These are phyloP conservation scores for Hoplostethus atlanticus DNA, from an alignment of 2,797 vertebrate genomes.

Conservation along the genomic window DNA sequence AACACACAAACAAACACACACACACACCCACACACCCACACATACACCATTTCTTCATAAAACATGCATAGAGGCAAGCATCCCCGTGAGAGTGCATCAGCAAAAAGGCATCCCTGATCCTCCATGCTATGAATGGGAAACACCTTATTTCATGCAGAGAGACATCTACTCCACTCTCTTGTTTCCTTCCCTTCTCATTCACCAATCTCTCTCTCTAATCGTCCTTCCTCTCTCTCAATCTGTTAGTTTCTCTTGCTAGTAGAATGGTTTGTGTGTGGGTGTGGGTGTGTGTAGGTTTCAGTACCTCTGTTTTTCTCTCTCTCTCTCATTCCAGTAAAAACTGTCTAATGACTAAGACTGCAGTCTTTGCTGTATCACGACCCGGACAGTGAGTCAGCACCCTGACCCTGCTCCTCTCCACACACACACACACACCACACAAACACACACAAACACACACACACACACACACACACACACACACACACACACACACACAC, in stretches of 20 bases:
- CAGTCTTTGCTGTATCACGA: slow-evolving; percentile 79
- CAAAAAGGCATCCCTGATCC: slow-evolving; percentile 18
- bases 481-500: slow-evolving; percentile 52
- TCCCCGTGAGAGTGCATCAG: slow-evolving; percentile 26
- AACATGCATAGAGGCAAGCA: slow-evolving; percentile 23
- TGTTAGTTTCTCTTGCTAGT: slow-evolving; percentile 6
- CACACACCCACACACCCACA: slow-evolving; percentile 27
- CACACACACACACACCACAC: slow-evolving; percentile 32
- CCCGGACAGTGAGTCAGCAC: slow-evolving; percentile 83
- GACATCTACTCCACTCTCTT: neutral
- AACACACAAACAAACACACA: slow-evolving; percentile 13
- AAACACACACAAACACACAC: too few relatives aligned
- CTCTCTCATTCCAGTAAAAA: slow-evolving; percentile 60
- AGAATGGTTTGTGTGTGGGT: slow-evolving; percentile 1
- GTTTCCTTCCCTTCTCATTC: neutral
- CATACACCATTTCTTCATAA: slow-evolving; percentile 24
- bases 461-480: slow-evolving; percentile 31
- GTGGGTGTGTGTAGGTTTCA: slow-evolving; percentile 25
- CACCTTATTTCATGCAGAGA: slow-evolving; percentile 13
- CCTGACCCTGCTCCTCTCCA: slow-evolving; percentile 54
- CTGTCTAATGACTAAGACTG: slow-evolving; percentile 80
- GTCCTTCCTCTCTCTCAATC: slow-evolving; percentile 2
- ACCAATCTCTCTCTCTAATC: neutral
- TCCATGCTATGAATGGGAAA: slow-evolving; percentile 30
- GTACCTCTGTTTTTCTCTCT: slow-evolving; percentile 37